Evolutionary conservation across 1,140 invertebrate species (phyloP), one percentile per base, ranked within the genome.

Genomic region (Drosophila trapezifrons): DNA sequence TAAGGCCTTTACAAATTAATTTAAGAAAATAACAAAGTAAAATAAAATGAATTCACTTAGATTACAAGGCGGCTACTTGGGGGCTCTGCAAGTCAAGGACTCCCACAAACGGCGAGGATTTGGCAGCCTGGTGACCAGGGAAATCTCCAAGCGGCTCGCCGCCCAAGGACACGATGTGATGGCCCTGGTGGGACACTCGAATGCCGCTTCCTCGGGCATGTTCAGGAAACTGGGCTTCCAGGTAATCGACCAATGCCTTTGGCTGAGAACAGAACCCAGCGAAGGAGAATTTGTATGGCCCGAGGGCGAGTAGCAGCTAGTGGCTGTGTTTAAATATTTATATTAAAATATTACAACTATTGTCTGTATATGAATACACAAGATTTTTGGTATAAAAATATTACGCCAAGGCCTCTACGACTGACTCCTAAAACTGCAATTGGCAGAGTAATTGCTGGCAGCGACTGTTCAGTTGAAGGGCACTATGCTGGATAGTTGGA

Each of bases 151-250:
- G 38, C 70, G 83, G 4, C 77, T 92, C 6, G 92, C 90, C 3
- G 66, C 75, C 17, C 56, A 84, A 13, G 91, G 91, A 3, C 66
- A 90, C 32, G 84, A 93, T 74, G 87, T 91, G 0, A 81, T 92
- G 76, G 91, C 85, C 0, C 69, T 90, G 2, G 91, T 93, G 0
- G 38, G 59, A 27, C 46, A 63, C 7, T n/a, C 56, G 1, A 93
- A 93, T 73, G 18, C 25, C 0, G 55, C 86, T 1, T 92, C 92
- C 0, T 56, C 72, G 12, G 69, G 42, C 7, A 82, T 92, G 78
- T 92, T 93, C 46, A 70, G 85, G 38, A 92, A 89, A 43, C 66
- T 92, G 0, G 91, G 92, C 38, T 93, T 93, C 27, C 63, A 58
- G 6, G 49, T 80, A 6, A 82, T 85, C 43, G 90, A 91, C 60